phyloP scores from a whole-genome alignment of 2,113 vertebrate species.

The Siniperca chuatsi region DNA sequence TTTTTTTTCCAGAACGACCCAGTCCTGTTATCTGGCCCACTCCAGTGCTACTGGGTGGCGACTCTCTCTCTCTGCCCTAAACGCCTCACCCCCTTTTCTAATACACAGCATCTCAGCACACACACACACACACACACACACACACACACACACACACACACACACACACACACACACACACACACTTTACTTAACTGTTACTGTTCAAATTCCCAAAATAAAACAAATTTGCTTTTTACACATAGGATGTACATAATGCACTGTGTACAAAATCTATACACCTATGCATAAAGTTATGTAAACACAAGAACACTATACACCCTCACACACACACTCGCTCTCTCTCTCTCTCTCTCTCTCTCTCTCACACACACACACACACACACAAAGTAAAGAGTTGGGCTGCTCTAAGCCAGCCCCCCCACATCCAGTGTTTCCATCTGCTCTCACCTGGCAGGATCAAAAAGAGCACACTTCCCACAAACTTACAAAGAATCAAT shows the following conservation, averaged over 20 bases:
- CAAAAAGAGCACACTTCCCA: conserved; percentile 83
- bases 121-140: conserved; percentile 29
- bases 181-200: conserved; percentile 8
- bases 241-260: conserved; percentile 5
- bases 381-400: conserved; percentile 62
- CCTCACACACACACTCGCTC: not conserved
- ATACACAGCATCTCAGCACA: conserved; percentile 16
- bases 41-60: conserved; percentile 1
- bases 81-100: conserved; percentile 23
- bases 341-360: not conserved
- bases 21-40: conserved; percentile 40
- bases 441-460: conserved; percentile 83
- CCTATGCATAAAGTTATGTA: conserved; percentile 53
- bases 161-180: conserved; percentile 41
- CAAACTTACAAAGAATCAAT: conserved; percentile 87
- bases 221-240: conserved; percentile 1
- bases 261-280: conserved; percentile 37
- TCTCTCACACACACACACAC: conserved; percentile 30
- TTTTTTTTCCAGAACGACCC: not conserved
- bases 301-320: conserved; percentile 42
- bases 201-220: conserved; percentile 26
- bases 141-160: conserved; percentile 30
- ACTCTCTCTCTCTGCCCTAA: conserved; percentile 13
- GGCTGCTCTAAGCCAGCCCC: conserved; percentile 69
- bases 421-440: conserved; percentile 73